Evolutionary conservation across 2,888 invertebrate genomes (phyloP).

Genomic region (Venustoraphidia nigricollis): DNA sequence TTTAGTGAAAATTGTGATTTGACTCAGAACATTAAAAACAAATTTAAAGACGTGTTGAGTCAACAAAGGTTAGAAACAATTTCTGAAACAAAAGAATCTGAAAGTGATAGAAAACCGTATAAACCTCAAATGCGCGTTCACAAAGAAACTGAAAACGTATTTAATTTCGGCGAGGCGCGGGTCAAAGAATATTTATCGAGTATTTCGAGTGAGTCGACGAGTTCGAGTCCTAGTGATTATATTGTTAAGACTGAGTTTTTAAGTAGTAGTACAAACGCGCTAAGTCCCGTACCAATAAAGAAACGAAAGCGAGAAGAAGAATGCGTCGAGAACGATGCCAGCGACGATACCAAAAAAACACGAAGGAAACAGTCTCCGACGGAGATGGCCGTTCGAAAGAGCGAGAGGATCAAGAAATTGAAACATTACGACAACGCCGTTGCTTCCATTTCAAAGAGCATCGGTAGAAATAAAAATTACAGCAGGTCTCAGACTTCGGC

Average conservation of each 20-base stretch:
- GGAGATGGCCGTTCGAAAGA: slow-evolving; percentile 16
- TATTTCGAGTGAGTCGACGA: slow-evolving; percentile 22
- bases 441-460: slow-evolving; percentile 13
- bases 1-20: background rate
- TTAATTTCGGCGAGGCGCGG: slow-evolving; percentile 30
- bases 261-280: background rate
- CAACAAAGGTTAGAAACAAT: slow-evolving; percentile 11
- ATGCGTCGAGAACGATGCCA: background rate
- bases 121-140: slow-evolving; percentile 7
- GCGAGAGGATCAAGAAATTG: slow-evolving; percentile 23
- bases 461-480: background rate
- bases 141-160: slow-evolving; percentile 22
- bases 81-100: slow-evolving; percentile 14
- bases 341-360: background rate
- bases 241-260: background rate
- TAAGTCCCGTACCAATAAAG: slow-evolving; percentile 3
- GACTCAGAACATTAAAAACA: background rate
- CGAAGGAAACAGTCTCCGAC: background rate
- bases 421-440: slow-evolving; percentile 21
- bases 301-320: slow-evolving; percentile 1
- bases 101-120: background rate
- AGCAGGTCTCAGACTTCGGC: background rate
- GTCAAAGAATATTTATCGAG: slow-evolving; percentile 33
- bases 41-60: slow-evolving; percentile 1
- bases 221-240: slow-evolving; percentile 14